Evolutionary conservation across 2,113 vertebrate genomes (phyloP).

Genomic region (Camarhynchus parvulus): DNA sequence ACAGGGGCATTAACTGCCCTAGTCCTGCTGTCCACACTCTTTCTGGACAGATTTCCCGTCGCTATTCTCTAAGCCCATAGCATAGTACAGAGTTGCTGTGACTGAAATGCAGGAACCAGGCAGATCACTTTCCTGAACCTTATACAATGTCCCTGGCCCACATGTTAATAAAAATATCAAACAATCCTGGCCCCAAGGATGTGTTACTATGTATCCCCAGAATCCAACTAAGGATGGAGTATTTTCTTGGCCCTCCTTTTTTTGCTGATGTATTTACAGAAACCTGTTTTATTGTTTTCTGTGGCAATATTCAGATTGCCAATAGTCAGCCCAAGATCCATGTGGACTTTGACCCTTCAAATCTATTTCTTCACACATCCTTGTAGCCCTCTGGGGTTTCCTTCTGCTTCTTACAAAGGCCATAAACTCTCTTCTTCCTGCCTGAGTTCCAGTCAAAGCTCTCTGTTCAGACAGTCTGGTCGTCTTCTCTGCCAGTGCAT

Average conservation of each 20-base stretch:
- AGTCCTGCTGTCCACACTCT: not conserved
- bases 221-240: not conserved
- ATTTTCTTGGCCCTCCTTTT: not conserved
- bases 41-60: not conserved
- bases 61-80: not conserved
- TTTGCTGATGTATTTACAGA: not conserved
- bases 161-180: not conserved
- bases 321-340: not conserved
- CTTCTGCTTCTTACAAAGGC: not conserved
- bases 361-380: not conserved
- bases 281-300: not conserved
- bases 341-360: not conserved
- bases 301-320: not conserved
- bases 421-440: not conserved
- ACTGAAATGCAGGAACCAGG: not conserved
- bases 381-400: not conserved
- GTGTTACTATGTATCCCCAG: not conserved
- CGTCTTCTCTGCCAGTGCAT: not conserved
- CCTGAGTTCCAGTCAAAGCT: not conserved
- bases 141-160: not conserved
- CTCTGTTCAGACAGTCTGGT: not conserved
- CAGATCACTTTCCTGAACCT: not conserved
- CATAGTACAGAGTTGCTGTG: rapidly evolving
- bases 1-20: too few species aligned
- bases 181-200: not conserved